Evolutionary conservation across 1,140 invertebrate species (phyloP).

Genomic region (Zaprionus africanus): DNA sequence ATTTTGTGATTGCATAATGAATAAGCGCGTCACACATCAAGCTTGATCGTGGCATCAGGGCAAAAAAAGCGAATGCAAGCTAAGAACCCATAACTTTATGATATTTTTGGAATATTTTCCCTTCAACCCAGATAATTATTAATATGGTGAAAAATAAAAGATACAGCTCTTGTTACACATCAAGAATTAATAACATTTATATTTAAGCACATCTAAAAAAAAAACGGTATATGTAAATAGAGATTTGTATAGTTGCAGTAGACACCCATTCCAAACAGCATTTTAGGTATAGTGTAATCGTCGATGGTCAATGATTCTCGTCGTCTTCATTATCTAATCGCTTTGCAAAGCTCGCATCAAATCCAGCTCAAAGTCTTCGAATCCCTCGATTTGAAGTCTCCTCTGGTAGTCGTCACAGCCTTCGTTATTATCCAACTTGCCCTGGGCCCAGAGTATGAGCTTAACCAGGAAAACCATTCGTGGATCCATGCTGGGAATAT

Average conservation of each 20-base stretch:
- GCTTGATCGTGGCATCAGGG: slow-evolving; percentile 2
- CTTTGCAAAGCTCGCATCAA: slow-evolving; percentile 46
- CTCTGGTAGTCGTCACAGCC: slow-evolving; percentile 29
- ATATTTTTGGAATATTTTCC: too few relatives aligned
- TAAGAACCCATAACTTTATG: not conserved
- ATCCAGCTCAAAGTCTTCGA: slow-evolving; percentile 55
- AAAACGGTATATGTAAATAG: slow-evolving; percentile 34
- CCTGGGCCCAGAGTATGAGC: slow-evolving; percentile 64
- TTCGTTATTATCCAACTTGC: slow-evolving; percentile 47
- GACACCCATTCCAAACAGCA: slow-evolving; percentile 29
- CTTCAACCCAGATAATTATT: too few relatives aligned
- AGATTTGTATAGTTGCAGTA: slow-evolving; percentile 47
- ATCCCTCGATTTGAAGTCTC: slow-evolving; percentile 32
- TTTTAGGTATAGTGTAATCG: not conserved
- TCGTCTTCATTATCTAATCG: slow-evolving; percentile 10
- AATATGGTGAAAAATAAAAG: not conserved
- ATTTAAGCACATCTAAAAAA: slow-evolving; percentile 60
- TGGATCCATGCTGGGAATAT: slow-evolving; percentile 48
- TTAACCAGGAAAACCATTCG: slow-evolving; percentile 70
- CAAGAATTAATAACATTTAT: slow-evolving; percentile 68
- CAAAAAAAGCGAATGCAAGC: slow-evolving; percentile 18
- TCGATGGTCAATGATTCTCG: slow-evolving; percentile 6
- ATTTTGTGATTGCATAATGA: slow-evolving; percentile 40
- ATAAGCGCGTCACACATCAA: slow-evolving; percentile 33
- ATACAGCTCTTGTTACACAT: slow-evolving; percentile 37